Evolutionary conservation across 2,113 vertebrate genomes (phyloP).

Genomic region (Alethe diademata): DNA sequence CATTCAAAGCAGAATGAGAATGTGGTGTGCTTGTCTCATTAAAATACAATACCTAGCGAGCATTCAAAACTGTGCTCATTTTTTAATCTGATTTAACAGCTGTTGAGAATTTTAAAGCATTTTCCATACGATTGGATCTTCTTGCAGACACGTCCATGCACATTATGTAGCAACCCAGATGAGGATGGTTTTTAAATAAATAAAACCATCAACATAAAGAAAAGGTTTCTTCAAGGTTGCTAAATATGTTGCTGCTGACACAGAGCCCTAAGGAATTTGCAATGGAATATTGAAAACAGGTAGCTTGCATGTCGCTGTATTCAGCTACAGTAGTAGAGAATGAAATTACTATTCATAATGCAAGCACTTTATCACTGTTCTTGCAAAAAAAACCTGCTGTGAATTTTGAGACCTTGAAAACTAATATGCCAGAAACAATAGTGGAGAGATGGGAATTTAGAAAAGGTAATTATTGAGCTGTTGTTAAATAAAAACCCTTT

Average conservation of each 20-base stretch:
- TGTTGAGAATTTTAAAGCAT: not conserved
- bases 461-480: conserved; percentile 63
- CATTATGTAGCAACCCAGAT: not conserved
- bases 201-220: conserved; percentile 8
- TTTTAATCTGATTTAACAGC: not conserved
- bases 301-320: not conserved
- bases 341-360: conserved; percentile 62
- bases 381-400: conserved; percentile 16
- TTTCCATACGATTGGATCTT: not conserved
- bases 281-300: conserved; percentile 8
- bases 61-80: not conserved
- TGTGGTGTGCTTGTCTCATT: not conserved
- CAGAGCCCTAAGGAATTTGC: conserved; percentile 43
- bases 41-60: not conserved
- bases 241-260: conserved; percentile 37
- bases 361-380: conserved; percentile 27
- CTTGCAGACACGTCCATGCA: not conserved
- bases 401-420: conserved; percentile 66
- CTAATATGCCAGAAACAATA: conserved; percentile 64
- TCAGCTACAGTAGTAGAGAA: not conserved
- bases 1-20: not conserved
- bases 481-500: conserved; percentile 57
- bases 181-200: not conserved
- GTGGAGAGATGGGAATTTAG: conserved; percentile 3
- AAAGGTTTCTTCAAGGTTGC: conserved; percentile 33